A percentile compares a stretch with the other conserved stretches of the same genome.
phyloP scores from a whole-genome alignment of 2,888 invertebrate species.

The Odontocerum albicorne region DNA sequence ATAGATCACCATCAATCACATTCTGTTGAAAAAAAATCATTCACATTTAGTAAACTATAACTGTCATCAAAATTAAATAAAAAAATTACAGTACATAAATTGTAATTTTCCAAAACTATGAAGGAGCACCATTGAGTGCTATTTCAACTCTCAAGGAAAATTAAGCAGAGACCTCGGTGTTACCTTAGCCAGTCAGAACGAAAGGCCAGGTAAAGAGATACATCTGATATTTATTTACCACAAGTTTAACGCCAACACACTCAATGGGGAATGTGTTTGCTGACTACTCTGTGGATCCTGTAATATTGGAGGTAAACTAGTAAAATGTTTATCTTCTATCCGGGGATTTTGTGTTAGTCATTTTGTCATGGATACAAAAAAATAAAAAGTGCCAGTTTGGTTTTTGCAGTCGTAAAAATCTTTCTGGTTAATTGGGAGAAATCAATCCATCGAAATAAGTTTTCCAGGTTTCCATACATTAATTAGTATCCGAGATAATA shows the following conservation, averaged over 20 bases:
- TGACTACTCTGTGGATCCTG: conserved; percentile 56
- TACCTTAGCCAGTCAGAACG: conserved; percentile 29
- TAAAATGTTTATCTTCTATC: too few relatives aligned
- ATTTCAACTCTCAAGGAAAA: conserved; percentile 53
- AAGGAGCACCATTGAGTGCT: too few relatives aligned
- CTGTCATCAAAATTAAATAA: neutral
- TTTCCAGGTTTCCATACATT: too few relatives aligned
- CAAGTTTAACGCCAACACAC: conserved; percentile 44
- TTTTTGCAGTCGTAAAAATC: too few relatives aligned
- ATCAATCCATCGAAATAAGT: too few relatives aligned
- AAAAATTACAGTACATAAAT: neutral
- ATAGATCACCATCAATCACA: conserved; percentile 98
- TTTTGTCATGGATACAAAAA: too few relatives aligned
- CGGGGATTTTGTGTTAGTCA: too few relatives aligned
- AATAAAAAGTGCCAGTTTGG: too few relatives aligned
- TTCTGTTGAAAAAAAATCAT: conserved; percentile 70
- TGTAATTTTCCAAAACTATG: conserved; percentile 55
- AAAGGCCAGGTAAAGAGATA: conserved; percentile 35
- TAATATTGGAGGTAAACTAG: too few relatives aligned
- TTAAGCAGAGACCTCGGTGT: conserved; percentile 38
- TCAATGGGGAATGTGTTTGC: conserved; percentile 41
- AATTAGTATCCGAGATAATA: too few relatives aligned
- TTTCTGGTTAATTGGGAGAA: too few relatives aligned
- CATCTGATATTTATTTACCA: conserved; percentile 47
- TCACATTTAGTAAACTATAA: neutral